These are phyloP conservation scores for Pollenia griseotomentosa DNA, from an alignment of 2,888 invertebrate species.

Conservation along the genomic window DNA sequence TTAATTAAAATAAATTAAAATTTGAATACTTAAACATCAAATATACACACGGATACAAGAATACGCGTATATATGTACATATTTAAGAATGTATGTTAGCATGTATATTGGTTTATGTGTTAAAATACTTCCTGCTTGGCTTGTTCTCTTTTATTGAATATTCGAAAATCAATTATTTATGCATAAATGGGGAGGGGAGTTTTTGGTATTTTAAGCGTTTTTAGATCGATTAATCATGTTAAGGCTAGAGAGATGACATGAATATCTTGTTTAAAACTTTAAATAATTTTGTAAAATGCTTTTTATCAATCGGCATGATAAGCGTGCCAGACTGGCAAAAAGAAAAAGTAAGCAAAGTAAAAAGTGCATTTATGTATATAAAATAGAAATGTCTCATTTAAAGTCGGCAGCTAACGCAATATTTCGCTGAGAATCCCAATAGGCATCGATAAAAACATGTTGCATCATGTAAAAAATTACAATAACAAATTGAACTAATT, in stretches of 20 bases:
- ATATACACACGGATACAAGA: neutral
- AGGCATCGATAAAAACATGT: neutral
- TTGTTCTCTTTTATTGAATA: conserved; percentile 41
- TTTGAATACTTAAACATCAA: neutral
- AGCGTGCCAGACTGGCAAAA: conserved; percentile 50
- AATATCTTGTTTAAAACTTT: conserved; percentile 19
- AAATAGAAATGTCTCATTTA: conserved; percentile 1
- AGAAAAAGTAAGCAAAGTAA: conserved; percentile 22
- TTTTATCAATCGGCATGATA: conserved; percentile 56
- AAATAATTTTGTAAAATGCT: neutral
- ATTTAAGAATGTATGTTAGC: neutral
- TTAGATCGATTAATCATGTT: conserved; percentile 32
- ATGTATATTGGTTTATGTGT: neutral
- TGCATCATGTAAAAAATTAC: conserved; percentile 21
- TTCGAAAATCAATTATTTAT: neutral
- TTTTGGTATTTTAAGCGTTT: neutral
- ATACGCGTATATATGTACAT: too few species aligned
- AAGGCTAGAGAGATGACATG: conserved; percentile 37
- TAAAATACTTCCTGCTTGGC: conserved; percentile 59
- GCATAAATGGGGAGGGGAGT: neutral
- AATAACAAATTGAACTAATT: neutral
- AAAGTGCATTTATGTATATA: neutral
- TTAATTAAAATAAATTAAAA: conserved; percentile 9
- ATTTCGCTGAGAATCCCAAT: neutral
- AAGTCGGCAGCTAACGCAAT: neutral